phyloP scores from a whole-genome alignment of 2,113 vertebrate species.

The Astatotilapia flaviijosephi region DNA sequence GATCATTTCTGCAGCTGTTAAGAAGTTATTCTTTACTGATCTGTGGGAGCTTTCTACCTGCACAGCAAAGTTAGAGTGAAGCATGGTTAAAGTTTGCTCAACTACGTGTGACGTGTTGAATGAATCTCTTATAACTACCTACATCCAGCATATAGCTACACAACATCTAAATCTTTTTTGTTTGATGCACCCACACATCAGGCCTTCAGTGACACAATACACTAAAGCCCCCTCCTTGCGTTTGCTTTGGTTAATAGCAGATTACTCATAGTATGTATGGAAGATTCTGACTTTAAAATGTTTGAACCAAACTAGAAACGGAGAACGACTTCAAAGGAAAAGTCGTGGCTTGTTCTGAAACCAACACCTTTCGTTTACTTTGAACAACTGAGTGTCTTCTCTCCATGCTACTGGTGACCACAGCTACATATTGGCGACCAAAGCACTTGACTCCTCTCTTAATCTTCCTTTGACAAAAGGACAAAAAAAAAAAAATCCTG shows the following conservation, averaged over 20 bases:
- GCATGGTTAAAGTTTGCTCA: background rate
- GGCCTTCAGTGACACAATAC: background rate
- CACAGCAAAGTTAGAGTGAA: background rate
- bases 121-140: background rate
- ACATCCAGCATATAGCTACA: background rate
- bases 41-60: background rate
- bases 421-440: background rate
- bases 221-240: background rate
- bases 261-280: background rate
- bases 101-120: background rate
- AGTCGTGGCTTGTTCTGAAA: background rate
- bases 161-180: background rate
- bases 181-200: background rate
- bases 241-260: background rate
- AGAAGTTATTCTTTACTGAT: background rate
- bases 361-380: background rate
- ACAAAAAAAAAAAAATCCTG: background rate
- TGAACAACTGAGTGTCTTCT: background rate
- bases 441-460: background rate
- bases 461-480: background rate
- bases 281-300: background rate
- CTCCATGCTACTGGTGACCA: background rate
- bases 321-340: background rate
- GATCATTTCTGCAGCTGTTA: background rate
- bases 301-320: background rate